Base-by-base conservation (phyloP, 2,888 invertebrate species). In the Agonopterix heracliana region DNA sequence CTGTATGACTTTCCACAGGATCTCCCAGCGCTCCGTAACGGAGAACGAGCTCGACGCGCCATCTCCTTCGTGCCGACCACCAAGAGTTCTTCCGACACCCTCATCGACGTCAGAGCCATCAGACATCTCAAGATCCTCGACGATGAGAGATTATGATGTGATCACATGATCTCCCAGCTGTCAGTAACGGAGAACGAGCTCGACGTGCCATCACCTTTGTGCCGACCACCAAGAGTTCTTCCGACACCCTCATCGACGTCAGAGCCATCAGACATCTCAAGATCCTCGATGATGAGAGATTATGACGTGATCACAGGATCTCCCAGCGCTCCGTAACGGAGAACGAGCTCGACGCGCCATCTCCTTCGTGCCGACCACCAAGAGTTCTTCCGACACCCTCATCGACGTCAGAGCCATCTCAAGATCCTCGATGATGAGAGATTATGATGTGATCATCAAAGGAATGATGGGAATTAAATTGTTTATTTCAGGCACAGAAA, bases 11-110 rank as follows among this genome's bases (percentile, higher is more conserved):
- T n/a, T 41, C 50, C 53, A 55, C 70, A 90, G 89, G 88, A 87
- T 41, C 78, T 91, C 57, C 91, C 92, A 49, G 81, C 84, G 13
- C 65, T 90, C 4, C 85, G 90, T 42, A 90, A 90, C 56, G 90
- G 90, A 0, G 91, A 92, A 45, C 78, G 91, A 61, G 90, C 93
- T 0, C 83, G 93, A 45, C 88, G 93, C 17, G 91, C 93, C 0
- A 89, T 93, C 54, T 93, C 93, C 34, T 93, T 93, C 75, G 91
- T 93, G 57, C 93, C 93, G 0, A 92, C 93, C 12, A 91, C 93
- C 3, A 88, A 88, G 56, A 88, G 88, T 52, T 88, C 88, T 0
- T 88, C 88, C 0, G 88, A 88, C 55, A 88, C 88, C 1, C 78
- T 89, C 42, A 82, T 89, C 43, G 88, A 89, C 51, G 71, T 89